Conservation (phyloP, 2,888 invertebrate genomes). For the Eubasilissa splendida region DNA sequence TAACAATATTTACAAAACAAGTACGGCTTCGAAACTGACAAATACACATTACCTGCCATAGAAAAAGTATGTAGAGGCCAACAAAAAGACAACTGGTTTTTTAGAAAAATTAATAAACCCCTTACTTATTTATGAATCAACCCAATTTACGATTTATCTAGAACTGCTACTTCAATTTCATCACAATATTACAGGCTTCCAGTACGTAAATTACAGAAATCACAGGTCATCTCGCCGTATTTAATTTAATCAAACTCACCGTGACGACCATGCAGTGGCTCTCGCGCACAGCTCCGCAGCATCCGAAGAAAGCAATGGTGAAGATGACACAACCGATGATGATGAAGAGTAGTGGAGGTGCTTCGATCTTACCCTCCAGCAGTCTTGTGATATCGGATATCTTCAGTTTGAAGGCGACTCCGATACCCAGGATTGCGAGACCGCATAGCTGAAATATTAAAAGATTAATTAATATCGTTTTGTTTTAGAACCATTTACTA, state of each 20-base stretch:
- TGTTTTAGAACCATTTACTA: too few relatives aligned
- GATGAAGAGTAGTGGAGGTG: conserved; percentile 78
- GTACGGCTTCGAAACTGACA: too few relatives aligned
- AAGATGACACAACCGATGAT: conserved; percentile 81
- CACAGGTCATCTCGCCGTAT: neutral
- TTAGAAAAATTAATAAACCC: too few relatives aligned
- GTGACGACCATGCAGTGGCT: conserved; percentile 91
- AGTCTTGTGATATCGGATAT: conserved; percentile 70
- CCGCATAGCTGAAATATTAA: conserved; percentile 77
- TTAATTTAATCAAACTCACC: conserved; percentile 70
- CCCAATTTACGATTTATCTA: too few relatives aligned
- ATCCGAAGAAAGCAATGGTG: conserved; percentile 90
- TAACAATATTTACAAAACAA: too few relatives aligned
- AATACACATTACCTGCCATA: too few relatives aligned
- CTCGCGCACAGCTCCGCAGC: conserved; percentile 91
- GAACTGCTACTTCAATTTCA: too few relatives aligned
- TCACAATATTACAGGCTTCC: too few relatives aligned
- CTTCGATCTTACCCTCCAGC: conserved; percentile 68
- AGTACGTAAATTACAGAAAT: too few relatives aligned
- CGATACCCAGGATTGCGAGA: conserved; percentile 78
- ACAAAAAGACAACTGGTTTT: too few relatives aligned
- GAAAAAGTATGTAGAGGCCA: too few relatives aligned
- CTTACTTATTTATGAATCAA: too few relatives aligned
- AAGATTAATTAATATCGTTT: neutral
- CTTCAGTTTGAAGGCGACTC: conserved; percentile 76